These are phyloP conservation scores for Sarcophaga variegata DNA, from an alignment of 2,888 invertebrate species.

Conservation along the genomic window DNA sequence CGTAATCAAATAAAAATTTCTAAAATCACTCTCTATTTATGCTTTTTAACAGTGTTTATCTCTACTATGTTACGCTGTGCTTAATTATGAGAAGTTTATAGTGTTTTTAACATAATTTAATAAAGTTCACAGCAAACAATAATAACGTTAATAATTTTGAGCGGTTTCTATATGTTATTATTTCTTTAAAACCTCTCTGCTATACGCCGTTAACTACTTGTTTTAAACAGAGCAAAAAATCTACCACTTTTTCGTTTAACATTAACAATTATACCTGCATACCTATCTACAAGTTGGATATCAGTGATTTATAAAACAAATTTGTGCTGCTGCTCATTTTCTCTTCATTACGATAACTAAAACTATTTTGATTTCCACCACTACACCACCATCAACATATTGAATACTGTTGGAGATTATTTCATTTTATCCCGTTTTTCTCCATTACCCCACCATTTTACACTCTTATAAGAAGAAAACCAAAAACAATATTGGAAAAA, in stretches of 20 bases:
- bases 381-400: neutral
- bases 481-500: slow-evolving; percentile 45
- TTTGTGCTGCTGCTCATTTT: slow-evolving; percentile 45
- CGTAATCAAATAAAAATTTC: slow-evolving; percentile 40
- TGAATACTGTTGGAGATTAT: slow-evolving; percentile 27
- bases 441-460: slow-evolving; percentile 29
- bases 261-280: neutral
- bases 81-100: neutral
- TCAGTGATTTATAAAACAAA: slow-evolving; percentile 7
- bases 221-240: slow-evolving; percentile 21
- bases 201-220: slow-evolving; percentile 36
- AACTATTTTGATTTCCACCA: slow-evolving; percentile 9
- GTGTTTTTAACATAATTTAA: slow-evolving; percentile 23
- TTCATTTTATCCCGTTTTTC: slow-evolving; percentile 51
- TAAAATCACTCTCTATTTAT: slow-evolving; percentile 3
- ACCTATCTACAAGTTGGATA: neutral
- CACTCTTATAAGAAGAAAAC: slow-evolving; percentile 27
- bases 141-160: slow-evolving; percentile 36
- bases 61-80: slow-evolving; percentile 15
- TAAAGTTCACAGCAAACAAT: neutral
- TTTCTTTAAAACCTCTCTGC: slow-evolving; percentile 24
- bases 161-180: slow-evolving; percentile 58
- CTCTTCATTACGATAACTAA: slow-evolving; percentile 42
- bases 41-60: slow-evolving; percentile 23
- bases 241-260: slow-evolving; percentile 15